These are phyloP conservation scores for Linepithema humile DNA, from an alignment of 1,140 invertebrate species.

Conservation along the genomic window DNA sequence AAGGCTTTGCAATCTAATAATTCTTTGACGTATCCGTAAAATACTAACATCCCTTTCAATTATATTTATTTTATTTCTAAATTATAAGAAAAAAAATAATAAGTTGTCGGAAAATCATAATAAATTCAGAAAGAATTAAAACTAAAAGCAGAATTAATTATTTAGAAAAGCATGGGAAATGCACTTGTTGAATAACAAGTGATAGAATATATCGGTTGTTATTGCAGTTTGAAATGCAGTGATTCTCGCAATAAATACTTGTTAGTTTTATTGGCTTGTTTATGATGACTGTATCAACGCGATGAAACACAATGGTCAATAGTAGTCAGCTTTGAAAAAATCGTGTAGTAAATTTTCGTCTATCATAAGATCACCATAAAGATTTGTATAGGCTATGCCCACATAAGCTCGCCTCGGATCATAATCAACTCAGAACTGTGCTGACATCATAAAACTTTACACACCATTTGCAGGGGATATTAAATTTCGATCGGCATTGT, in stretches of 20 bases:
- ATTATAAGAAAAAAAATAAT: background rate
- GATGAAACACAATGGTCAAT: background rate
- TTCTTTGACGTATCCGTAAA: background rate
- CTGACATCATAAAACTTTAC: background rate
- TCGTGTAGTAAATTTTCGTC: background rate
- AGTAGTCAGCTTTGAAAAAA: background rate
- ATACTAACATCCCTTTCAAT: background rate
- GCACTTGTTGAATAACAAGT: background rate
- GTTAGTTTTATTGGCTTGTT: background rate
- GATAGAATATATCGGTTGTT: background rate
- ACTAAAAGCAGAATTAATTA: no score
- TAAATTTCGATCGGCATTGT: background rate
- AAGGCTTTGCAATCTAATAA: background rate
- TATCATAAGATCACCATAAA: background rate
- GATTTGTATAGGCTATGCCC: background rate
- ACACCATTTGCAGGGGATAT: background rate
- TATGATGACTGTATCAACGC: background rate
- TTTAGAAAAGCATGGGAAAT: no score
- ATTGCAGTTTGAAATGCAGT: background rate
- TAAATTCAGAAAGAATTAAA: no score
- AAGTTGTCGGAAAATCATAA: no score
- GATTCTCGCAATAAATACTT: background rate
- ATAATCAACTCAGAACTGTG: background rate
- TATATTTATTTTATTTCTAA: background rate
- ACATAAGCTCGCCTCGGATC: background rate